Conservation (phyloP, 2,113 vertebrate species). For the Tamias sibiricus region DNA sequence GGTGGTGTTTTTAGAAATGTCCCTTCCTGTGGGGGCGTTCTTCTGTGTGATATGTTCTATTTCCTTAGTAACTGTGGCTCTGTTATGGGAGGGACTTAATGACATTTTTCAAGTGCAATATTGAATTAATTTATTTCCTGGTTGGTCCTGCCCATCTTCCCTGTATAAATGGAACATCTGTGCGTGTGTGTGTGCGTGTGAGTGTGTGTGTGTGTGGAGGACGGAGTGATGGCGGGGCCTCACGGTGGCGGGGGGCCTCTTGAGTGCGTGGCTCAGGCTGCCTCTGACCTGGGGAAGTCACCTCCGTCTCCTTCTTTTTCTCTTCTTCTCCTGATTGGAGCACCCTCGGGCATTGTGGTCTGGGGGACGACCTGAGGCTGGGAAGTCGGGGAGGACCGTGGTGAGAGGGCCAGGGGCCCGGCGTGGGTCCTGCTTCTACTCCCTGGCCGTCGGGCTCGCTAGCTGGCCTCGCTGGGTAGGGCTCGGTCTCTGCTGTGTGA, state of each 20-base stretch:
- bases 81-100: slow-evolving; percentile 66
- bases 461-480: not conserved
- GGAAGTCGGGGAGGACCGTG: not conserved
- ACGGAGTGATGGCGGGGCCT: not conserved
- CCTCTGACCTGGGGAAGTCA: slow-evolving; percentile 25
- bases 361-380: not conserved
- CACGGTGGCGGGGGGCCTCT: not conserved
- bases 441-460: not conserved
- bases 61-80: slow-evolving; percentile 77
- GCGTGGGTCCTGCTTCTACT: not conserved
- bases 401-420: not conserved
- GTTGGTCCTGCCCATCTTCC: slow-evolving; percentile 49
- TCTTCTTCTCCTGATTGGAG: not conserved
- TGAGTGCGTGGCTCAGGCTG: not conserved
- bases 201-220: not conserved
- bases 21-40: slow-evolving; percentile 67
- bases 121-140: slow-evolving; percentile 76
- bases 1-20: slow-evolving; percentile 30
- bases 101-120: slow-evolving; percentile 61
- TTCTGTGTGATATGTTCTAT: slow-evolving; percentile 56
- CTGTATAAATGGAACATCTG: not conserved
- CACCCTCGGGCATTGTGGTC: not conserved
- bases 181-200: not conserved
- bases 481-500: not conserved
- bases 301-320: not conserved